phyloP scores from a whole-genome alignment of 2,797 vertebrate species.

The Lophius americanus region DNA sequence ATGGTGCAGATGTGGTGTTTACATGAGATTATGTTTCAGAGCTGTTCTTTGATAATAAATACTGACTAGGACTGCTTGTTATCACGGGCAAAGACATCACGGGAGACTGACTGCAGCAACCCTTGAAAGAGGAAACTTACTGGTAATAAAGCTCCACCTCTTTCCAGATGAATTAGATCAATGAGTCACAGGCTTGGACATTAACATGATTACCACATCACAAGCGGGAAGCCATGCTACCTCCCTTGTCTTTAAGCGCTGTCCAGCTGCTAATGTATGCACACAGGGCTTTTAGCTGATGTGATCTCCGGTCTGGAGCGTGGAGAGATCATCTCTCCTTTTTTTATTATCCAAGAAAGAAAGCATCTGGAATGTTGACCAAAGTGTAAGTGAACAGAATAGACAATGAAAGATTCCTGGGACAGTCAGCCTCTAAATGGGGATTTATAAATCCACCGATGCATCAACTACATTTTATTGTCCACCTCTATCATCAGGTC shows the following conservation, averaged over 20 bases:
- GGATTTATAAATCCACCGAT: slow-evolving; percentile 23
- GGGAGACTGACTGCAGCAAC: slow-evolving; percentile 16
- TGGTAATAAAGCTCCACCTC: slow-evolving; percentile 28
- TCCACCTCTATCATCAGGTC: slow-evolving; percentile 14
- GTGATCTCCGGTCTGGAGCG: slow-evolving; percentile 12
- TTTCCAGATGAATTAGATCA: slow-evolving; percentile 69
- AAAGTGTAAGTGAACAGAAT: slow-evolving; percentile 19
- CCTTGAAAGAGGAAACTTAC: slow-evolving; percentile 16
- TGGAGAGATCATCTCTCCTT: slow-evolving; percentile 9
- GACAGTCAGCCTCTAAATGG: slow-evolving; percentile 13
- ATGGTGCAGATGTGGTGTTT: not conserved
- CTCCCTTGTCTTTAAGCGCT: slow-evolving; percentile 9
- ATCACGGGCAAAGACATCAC: slow-evolving; percentile 14
- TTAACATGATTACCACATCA: slow-evolving; percentile 76
- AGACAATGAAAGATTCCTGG: slow-evolving; percentile 1
- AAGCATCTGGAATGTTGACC: slow-evolving; percentile 15
- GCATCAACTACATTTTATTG: slow-evolving; percentile 21
- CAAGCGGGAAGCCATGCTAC: slow-evolving; percentile 52
- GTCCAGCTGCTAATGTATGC: slow-evolving; percentile 15
- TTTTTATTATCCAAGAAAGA: slow-evolving; percentile 22
- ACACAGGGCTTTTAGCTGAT: slow-evolving; percentile 47
- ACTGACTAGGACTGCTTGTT: slow-evolving; percentile 3
- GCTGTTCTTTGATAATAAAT: slow-evolving; percentile 15
- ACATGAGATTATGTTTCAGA: slow-evolving; percentile 18
- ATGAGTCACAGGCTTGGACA: slow-evolving; percentile 65